phyloP scores from a whole-genome alignment of 2,888 invertebrate genomes.

The Bedellia somnulentella region DNA sequence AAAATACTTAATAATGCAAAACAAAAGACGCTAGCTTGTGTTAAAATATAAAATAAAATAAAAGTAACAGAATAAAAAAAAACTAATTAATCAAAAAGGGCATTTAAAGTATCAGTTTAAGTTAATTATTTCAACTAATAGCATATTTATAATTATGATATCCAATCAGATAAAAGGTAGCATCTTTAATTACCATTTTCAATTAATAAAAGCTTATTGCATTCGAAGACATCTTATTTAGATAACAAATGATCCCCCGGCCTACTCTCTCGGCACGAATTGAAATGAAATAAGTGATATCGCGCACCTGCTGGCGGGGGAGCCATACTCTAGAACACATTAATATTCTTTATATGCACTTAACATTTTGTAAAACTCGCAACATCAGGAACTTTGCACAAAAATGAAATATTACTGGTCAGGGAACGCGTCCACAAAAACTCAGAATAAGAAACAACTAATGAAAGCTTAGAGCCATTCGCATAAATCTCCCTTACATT shows the following conservation, averaged over 20 bases:
- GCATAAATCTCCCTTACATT: constrained; percentile 62
- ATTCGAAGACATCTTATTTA: not conserved
- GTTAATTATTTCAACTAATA: too few species aligned
- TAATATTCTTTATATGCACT: constrained; percentile 60
- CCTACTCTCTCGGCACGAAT: constrained; percentile 22
- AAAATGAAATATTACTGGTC: constrained; percentile 61
- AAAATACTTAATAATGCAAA: too few species aligned
- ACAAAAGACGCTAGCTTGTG: too few species aligned
- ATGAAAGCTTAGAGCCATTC: constrained; percentile 62
- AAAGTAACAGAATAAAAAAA: too few species aligned
- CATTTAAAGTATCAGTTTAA: too few species aligned
- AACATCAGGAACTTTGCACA: constrained; percentile 50
- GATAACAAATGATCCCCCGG: constrained; percentile 1
- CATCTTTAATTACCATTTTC: too few species aligned
- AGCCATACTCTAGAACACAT: constrained; percentile 22
- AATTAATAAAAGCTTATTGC: not conserved
- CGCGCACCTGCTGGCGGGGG: constrained; percentile 38
- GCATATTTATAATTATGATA: too few species aligned
- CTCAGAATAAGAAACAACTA: constrained; percentile 56
- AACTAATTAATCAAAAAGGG: too few species aligned
- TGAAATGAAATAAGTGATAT: constrained; percentile 50
- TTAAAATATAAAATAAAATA: too few species aligned
- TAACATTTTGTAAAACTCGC: constrained; percentile 41
- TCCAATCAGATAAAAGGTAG: too few species aligned
- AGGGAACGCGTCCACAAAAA: constrained; percentile 55